Evolutionary conservation across 2,888 invertebrate genomes (phyloP).

Genomic region (Stratiomys singularior): DNA sequence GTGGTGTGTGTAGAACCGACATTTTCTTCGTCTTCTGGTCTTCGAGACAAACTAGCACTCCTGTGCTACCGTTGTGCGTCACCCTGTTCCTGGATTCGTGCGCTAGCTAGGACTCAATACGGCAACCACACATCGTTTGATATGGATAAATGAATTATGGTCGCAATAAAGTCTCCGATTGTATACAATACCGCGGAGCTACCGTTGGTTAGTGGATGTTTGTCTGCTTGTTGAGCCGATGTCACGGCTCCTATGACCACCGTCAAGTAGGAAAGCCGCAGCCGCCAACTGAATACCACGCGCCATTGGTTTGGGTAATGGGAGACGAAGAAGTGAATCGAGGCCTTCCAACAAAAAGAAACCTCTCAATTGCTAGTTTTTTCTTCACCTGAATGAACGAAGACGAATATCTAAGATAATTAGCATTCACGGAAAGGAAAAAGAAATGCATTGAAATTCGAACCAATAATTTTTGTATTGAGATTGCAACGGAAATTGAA

Average conservation of each 20-base stretch:
- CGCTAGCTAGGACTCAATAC: neutral
- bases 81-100: neutral
- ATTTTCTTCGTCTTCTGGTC: neutral
- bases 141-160: conserved; percentile 38
- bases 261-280: neutral
- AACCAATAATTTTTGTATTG: conserved; percentile 22
- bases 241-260: neutral
- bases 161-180: conserved; percentile 35
- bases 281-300: conserved; percentile 40
- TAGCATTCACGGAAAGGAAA: neutral
- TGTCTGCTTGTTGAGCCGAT: neutral
- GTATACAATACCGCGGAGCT: neutral
- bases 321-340: neutral
- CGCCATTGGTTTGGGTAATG: conserved; percentile 26
- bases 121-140: neutral
- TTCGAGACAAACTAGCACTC: neutral
- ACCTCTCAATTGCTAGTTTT: neutral
- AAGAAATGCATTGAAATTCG: conserved; percentile 3
- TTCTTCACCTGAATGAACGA: neutral
- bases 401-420: conserved; percentile 14
- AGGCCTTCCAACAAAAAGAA: neutral
- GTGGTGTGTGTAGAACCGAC: conserved; percentile 3
- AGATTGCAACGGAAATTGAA: conserved; percentile 21
- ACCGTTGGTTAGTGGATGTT: neutral
- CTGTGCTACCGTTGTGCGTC: neutral